A percentile compares a stretch with the other conserved stretches of the same genome.
These are phyloP conservation scores for Etheostoma cragini DNA, from an alignment of 2,113 vertebrate genomes.

Conservation along the genomic window DNA sequence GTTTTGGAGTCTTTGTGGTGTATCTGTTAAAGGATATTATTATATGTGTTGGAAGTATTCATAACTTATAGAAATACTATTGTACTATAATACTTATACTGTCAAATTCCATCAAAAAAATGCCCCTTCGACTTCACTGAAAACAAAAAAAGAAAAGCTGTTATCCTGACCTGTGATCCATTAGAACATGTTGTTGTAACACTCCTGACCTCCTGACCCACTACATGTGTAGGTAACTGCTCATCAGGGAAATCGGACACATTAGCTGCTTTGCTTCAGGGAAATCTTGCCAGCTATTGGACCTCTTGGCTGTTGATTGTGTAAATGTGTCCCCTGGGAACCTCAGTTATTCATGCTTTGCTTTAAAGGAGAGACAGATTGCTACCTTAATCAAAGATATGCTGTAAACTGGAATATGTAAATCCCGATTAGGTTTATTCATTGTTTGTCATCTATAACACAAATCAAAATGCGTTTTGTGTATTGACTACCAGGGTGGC, in stretches of 20 bases:
- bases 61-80: background rate
- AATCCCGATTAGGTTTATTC: background rate
- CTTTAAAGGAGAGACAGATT: background rate
- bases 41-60: background rate
- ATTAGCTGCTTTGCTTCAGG: constrained; percentile 2
- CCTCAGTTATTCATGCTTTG: background rate
- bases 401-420: background rate
- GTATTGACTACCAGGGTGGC: too few species aligned
- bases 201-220: constrained; percentile 11
- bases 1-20: background rate
- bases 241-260: constrained; percentile 58
- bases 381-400: background rate
- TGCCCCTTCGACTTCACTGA: background rate
- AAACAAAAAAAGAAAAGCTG: constrained; percentile 10
- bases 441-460: background rate
- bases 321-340: constrained; percentile 26
- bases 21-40: background rate
- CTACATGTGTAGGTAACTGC: constrained; percentile 18
- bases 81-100: too few species aligned
- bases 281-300: constrained; percentile 1
- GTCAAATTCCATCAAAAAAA: background rate
- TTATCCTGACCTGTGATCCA: background rate
- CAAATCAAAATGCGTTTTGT: constrained; percentile 1
- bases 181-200: background rate
- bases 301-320: background rate